Base-by-base conservation (phyloP, 2,113 vertebrate species). In the Melierax canorus region DNA sequence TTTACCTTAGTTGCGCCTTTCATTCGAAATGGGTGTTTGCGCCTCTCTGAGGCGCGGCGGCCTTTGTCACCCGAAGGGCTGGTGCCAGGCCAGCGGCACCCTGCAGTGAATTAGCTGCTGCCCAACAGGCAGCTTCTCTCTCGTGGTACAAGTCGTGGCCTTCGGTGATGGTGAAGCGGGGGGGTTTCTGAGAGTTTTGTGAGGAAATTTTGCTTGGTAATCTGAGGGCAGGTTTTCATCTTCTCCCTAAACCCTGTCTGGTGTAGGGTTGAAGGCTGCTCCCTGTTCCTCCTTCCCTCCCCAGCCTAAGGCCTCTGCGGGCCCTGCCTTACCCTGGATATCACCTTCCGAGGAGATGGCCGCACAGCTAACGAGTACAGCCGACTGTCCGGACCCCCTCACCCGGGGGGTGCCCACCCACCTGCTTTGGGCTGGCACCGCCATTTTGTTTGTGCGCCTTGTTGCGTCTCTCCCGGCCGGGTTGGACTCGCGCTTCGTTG, bases 121-220 rank as follows among this genome's bases (percentile, higher is more conserved):
- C 48, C 38, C 26, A 15, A 7, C 2, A 1, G 62, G 43, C 48
- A 19, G 12, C 39, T 21, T n/a, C 16, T 50, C 80, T 24, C 62
- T 77, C 41, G 1, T 36, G 5, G 4, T 4, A 2, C 2, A 14
- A 27, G 8, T 19, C 0, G 0, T 4, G 6, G 45, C 55, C 45
- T 45, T 83, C 50, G 23, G 62, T 55, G 55, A 3, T 1, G 3
- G 56, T n/a, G 41, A 46, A 59, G 34, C 4, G 0, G 10, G 7
- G 36, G 41, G 6, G 8, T 50, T 90, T 80, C 45, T 29, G 11
- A n/a, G 24, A 3, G 0, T n/a, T 15, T 24, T 11, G 22, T 12
- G n/a, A 63, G n/a, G 24, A 77, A 27, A 12, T 58, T 20, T 23
- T 11, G 18, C 9, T 53, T 7, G 21, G 60, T 22, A 43, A 48